Conservation (phyloP, 2,888 invertebrate genomes). For the Amblyjoppa proteus region DNA sequence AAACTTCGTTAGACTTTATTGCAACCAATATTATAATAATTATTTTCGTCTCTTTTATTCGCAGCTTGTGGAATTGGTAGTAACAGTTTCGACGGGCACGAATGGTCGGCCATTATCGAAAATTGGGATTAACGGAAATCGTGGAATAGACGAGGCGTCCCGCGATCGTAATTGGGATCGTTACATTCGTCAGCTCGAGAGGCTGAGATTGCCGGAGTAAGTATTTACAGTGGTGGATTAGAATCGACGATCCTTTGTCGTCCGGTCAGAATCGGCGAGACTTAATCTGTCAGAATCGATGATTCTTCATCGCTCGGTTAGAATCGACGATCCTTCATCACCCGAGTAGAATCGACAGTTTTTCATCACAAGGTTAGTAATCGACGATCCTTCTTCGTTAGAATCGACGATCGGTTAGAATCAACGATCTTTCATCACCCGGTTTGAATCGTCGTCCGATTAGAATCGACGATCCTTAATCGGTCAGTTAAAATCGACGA, state of each 20-base stretch:
- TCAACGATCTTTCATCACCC: too few species aligned
- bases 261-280: too few species aligned
- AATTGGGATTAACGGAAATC: not conserved
- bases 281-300: too few species aligned
- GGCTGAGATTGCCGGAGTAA: conserved; percentile 60
- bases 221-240: not conserved
- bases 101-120: conserved; percentile 7
- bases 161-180: conserved; percentile 53
- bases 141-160: conserved; percentile 37
- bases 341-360: conserved; percentile 14
- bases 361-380: conserved; percentile 19
- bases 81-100: conserved; percentile 34
- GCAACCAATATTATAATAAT: conserved; percentile 29
- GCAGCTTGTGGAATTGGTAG: conserved; percentile 27
- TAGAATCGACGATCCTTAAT: too few species aligned
- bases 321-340: too few species aligned
- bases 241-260: too few species aligned
- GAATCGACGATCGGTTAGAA: too few species aligned
- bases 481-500: too few species aligned
- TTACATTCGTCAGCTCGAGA: conserved; percentile 49
- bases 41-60: conserved; percentile 16
- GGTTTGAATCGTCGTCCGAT: too few species aligned
- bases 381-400: too few species aligned
- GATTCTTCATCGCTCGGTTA: conserved; percentile 60
- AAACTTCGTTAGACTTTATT: conserved; percentile 39